Percentiles rank a stretch among this genome's conserved stretches.
phyloP scores from a whole-genome alignment of 1,140 invertebrate genomes.

The Danaus melanippus region DNA sequence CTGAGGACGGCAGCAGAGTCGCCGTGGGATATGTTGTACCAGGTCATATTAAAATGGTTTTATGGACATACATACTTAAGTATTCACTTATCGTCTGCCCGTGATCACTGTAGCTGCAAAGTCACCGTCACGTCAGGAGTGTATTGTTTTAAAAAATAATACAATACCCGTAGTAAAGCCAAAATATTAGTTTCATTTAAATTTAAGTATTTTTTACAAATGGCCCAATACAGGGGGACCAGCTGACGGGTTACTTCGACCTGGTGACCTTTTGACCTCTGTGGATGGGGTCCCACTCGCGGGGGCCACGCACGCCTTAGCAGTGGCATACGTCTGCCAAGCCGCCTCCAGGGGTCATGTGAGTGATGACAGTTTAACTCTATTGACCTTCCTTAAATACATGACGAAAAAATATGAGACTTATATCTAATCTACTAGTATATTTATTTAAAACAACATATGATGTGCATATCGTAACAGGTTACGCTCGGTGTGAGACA shows the following conservation, averaged over 20 bases:
- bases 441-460: background rate
- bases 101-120: too few relatives aligned
- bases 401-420: too few relatives aligned
- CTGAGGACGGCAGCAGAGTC: conserved; percentile 96
- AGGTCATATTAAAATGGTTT: conserved; percentile 55
- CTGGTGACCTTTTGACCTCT: conserved; percentile 92
- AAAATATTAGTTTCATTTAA: too few relatives aligned
- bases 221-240: conserved; percentile 78
- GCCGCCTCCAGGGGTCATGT: conserved; percentile 86
- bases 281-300: conserved; percentile 88
- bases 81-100: too few relatives aligned
- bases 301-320: conserved; percentile 90
- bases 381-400: too few relatives aligned
- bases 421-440: too few relatives aligned
- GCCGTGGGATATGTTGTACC: conserved; percentile 96
- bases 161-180: too few relatives aligned
- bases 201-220: too few relatives aligned
- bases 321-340: conserved; percentile 90
- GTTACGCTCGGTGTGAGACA: conserved; percentile 79
- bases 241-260: conserved; percentile 86
- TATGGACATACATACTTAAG: too few relatives aligned
- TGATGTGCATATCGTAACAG: conserved; percentile 43
- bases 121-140: too few relatives aligned
- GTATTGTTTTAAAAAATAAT: too few relatives aligned
- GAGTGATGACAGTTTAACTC: conserved; percentile 11